Evolutionary conservation across 2,797 vertebrate species (phyloP), one percentile per base, ranked within the genome.

Genomic region (Sebastes miniatus): DNA sequence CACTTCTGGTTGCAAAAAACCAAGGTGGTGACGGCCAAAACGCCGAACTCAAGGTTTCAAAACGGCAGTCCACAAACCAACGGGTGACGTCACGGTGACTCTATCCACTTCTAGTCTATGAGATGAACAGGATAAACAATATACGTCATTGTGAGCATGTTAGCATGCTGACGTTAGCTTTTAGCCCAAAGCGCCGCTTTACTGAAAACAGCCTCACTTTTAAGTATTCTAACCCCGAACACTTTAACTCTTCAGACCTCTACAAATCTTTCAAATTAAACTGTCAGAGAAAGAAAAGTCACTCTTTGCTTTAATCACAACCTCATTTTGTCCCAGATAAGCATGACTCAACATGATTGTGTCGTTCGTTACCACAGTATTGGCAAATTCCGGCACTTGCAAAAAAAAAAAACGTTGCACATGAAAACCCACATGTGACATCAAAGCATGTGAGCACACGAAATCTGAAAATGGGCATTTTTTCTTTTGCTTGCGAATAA

Each of bases 261-360:
- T 18, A 12, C 2, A 20, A n/a, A 20, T 14, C 22, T 11, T 65
- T 66, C 1, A 24, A 29, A 39, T 10, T 1, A 69, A 24, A 66
- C 16, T 22, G 47, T 1, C 9, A 43, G 9, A 27, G 56, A 61
- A 59, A 25, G 6, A 7, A 57, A 25, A 25, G 12, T 58, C 24
- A 27, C 20, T 24, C 10, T 16, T 50, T 34, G 13, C 0, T 39
- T 39, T 39, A 39, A 39, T 39, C 24, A 34, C 22, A 39, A 14
- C 31, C n/a, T 63, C 9, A 64, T 66, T n/a, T 43, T 61, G 11
- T 50, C 9, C 8, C 9, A 54, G 11, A 25, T 31, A 59, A 69
- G 63, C 63, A 58, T 73, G 76, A 84, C 67, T 89, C 73, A 77
- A 5, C 43, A 22, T 64, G 24, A 39, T 59, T 54, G 20, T 43